Evolutionary conservation across 2,113 vertebrate species (phyloP), one percentile per base, ranked within the genome.

Genomic region (Phodopus roborovskii): DNA sequence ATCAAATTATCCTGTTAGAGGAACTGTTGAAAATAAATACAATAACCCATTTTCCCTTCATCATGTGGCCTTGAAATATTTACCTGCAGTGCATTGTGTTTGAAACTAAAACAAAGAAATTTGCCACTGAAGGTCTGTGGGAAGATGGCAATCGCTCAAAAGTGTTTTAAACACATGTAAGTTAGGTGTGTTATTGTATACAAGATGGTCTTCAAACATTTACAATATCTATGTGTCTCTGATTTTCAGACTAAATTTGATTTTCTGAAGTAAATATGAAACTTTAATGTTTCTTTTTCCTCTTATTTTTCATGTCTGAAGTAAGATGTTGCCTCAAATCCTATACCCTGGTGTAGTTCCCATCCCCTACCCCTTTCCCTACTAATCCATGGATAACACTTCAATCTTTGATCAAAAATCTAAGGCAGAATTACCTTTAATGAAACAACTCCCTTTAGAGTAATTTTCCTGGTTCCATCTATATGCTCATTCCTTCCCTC

Each of bases 1-100:
- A 95, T 90, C 74, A 79, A 78, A 92, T 96, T 88, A 90, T 74
- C 48, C 39, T 50, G 75, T 88, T 77, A 58, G 5, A 24, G 68
- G 50, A 88, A 84, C 39, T 3, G 1, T 50, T n/a, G 26, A 88
- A 94, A 84, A 93, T 83, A 96, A 92, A 90, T 74, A 45, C n/a
- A 91, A 45, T 60, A 62, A 89, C 86, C 45, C 71, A 88, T 73
- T 78, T 93, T 92, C 36, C 75, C 28, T 77, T 48, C 24, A 58
- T 94, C 45, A 8, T 92, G 64, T 79, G 84, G 53, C 73, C 26
- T 20, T 90, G 53, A 64, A 90, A 71, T 71, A 56, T 3, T 70
- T 10, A 71, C 79, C 90, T 87, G 17, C 64, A 75, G 30, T 9
- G 39, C 56, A 11, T 74, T 74, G 36, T 64, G 11, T 83, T 68